Base-by-base conservation (phyloP, 2,113 vertebrate species). In the Channa maculata region DNA sequence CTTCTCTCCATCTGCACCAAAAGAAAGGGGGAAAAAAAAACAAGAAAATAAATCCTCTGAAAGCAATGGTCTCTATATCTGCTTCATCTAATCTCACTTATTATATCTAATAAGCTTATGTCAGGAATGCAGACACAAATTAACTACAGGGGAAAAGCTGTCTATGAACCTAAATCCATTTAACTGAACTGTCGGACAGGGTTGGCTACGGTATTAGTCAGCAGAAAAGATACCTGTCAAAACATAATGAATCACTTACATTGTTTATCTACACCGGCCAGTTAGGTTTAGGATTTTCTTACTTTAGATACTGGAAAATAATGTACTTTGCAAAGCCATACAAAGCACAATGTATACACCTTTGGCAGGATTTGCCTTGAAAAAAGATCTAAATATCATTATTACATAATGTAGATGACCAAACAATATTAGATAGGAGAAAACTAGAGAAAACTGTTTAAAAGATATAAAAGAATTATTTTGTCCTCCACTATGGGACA, bases 1-100 rank as follows among this genome's bases (percentile, higher is more conserved):
- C 93, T 98, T 98, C 88, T 98, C 96, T 74, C 96, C 97, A 96
- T 98, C 97, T 98, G 94, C 14, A 13, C 5, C 24, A 8, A 57
- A 80, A 71, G 86, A 8, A 41, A 57, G 24, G 24, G 24, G 24
- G 24, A 1, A 1, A 24, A 65, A 15, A 71, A 65, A 84, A 73
- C 55, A 72, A 71, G 33, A 67, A 33, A 70, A 58, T 80, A 74
- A 85, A 86, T 87, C 58, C 76, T 48, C 12, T 61, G 68, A 71
- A 83, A 71, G 53, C 74, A 84, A 86, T 8, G 52, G 62, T 65
- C 59, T 75, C 53, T 48, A 75, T 79, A 71, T 80, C 77, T 39
- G 51, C 45, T 39, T 11, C 9, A 61, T 80, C 75, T 87, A 54
- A 80, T 86, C 69, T 45, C 1, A 3, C 46, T 71, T 54, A 67